Percentiles rank a stretch among this genome's conserved stretches.
Conservation (phyloP, 2,888 invertebrate species). For the Augiades crinisus region DNA sequence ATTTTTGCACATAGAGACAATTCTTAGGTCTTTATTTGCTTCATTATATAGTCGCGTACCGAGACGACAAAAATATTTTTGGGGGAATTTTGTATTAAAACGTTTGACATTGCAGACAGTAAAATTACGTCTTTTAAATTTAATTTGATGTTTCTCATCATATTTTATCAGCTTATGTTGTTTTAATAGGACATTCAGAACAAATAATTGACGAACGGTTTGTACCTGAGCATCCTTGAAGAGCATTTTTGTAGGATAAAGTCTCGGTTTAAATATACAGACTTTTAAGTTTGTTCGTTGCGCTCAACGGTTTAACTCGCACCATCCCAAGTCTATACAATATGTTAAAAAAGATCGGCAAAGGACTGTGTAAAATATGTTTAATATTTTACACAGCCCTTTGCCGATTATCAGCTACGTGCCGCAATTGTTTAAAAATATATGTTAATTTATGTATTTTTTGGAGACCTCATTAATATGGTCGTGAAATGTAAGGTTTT, state of each 20-base stretch:
- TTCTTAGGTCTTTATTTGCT: too few species aligned
- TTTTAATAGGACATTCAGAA: background rate
- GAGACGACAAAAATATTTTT: too few species aligned
- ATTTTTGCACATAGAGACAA: too few species aligned
- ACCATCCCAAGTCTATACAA: background rate
- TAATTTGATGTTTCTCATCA: background rate
- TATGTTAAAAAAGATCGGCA: background rate
- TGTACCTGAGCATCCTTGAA: too few species aligned
- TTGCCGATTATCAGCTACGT: background rate
- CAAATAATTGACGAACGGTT: background rate
- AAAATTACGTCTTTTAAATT: too few species aligned
- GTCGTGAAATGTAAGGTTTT: too few species aligned
- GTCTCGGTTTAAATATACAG: background rate
- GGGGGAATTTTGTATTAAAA: too few species aligned
- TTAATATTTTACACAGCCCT: too few species aligned
- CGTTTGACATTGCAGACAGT: too few species aligned
- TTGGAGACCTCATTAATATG: too few species aligned
- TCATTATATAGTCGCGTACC: too few species aligned
- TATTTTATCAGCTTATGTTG: background rate
- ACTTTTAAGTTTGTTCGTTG: background rate
- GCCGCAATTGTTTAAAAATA: background rate
- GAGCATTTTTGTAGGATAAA: background rate
- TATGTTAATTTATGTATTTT: background rate
- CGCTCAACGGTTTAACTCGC: background rate
- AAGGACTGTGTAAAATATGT: background rate